A percentile compares a stretch with the other conserved stretches of the same genome.
These are phyloP conservation scores for Ceraclea dissimilis DNA, from an alignment of 2,888 invertebrate genomes.

Conservation along the genomic window DNA sequence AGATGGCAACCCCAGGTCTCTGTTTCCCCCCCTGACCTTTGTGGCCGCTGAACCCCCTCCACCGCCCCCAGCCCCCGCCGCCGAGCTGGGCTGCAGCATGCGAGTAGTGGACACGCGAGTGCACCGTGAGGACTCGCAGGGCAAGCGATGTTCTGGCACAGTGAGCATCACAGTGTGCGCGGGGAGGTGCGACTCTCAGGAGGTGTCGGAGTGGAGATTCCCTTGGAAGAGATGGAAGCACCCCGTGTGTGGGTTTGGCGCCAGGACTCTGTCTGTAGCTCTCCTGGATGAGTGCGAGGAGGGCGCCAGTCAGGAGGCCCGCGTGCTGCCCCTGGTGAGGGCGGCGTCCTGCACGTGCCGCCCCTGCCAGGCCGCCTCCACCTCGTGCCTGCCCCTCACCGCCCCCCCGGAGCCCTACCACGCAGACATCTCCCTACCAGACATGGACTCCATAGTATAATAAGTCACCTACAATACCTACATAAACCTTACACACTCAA, in stretches of 20 bases:
- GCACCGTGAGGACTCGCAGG: constrained; percentile 54
- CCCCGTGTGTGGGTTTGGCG: constrained; percentile 77
- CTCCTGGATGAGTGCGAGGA: constrained; percentile 68
- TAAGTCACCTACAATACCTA: too few relatives aligned
- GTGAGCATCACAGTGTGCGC: constrained; percentile 72
- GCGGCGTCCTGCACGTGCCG: constrained; percentile 71
- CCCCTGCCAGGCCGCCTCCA: constrained; percentile 58
- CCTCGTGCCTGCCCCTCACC: constrained; percentile 45
- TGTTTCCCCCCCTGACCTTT: constrained; percentile 2
- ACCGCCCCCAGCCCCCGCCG: constrained; percentile 25
- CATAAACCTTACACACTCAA: too few relatives aligned
- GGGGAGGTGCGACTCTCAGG: constrained; percentile 77
- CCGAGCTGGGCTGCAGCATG: constrained; percentile 56
- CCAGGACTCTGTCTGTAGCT: constrained; percentile 55
- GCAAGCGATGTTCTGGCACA: constrained; percentile 66
- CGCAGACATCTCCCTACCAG: not conserved
- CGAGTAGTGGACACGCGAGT: constrained; percentile 60
- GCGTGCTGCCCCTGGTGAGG: constrained; percentile 69
- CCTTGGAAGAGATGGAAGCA: constrained; percentile 81
- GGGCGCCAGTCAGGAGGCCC: constrained; percentile 59
- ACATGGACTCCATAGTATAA: not conserved
- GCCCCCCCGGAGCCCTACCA: not conserved
- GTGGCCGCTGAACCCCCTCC: not conserved
- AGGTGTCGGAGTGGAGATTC: constrained; percentile 83
- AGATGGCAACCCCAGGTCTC: not conserved